Conservation (phyloP, 53 echinoderm and acorn worm genomes). For the Stichopus horrens region DNA sequence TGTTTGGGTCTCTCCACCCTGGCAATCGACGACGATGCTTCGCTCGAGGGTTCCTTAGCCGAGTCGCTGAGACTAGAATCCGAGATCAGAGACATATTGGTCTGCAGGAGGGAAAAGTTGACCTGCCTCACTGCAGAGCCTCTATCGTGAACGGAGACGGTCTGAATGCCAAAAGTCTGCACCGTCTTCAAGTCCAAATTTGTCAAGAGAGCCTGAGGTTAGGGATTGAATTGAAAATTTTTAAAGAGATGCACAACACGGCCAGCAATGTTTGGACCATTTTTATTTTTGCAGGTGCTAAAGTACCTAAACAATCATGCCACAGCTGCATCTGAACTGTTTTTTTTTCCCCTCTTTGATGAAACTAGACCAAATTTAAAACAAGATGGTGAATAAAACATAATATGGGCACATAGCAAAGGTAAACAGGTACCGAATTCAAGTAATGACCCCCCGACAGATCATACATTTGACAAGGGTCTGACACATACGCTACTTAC, state of each 20-base stretch:
- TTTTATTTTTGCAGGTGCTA: no score
- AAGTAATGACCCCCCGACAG: not conserved
- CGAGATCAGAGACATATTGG: constrained; percentile 60
- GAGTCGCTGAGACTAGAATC: constrained; percentile 74
- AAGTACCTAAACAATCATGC: not conserved
- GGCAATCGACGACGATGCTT: constrained; percentile 59
- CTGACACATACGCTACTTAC: constrained; percentile 46
- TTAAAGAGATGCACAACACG: no score
- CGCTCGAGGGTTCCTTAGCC: constrained; percentile 52
- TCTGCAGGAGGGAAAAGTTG: constrained; percentile 49
- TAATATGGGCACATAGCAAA: not conserved
- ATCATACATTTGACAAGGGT: not conserved
- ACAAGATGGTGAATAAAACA: not conserved
- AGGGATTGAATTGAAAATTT: not conserved
- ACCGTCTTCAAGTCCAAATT: constrained; percentile 65
- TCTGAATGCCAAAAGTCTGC: constrained; percentile 77
- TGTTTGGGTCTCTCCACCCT: constrained; percentile 62
- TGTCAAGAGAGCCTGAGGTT: constrained; percentile 78
- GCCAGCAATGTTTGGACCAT: no score
- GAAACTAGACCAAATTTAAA: not conserved
- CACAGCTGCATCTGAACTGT: not conserved
- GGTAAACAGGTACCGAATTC: not conserved
- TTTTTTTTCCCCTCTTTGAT: not conserved
- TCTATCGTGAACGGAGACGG: constrained; percentile 71
- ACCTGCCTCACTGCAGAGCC: constrained; percentile 63